Percentiles rank a stretch among this genome's conserved stretches.
These are phyloP conservation scores for Solenopsis invicta DNA, from an alignment of 1,140 invertebrate species.

Conservation along the genomic window DNA sequence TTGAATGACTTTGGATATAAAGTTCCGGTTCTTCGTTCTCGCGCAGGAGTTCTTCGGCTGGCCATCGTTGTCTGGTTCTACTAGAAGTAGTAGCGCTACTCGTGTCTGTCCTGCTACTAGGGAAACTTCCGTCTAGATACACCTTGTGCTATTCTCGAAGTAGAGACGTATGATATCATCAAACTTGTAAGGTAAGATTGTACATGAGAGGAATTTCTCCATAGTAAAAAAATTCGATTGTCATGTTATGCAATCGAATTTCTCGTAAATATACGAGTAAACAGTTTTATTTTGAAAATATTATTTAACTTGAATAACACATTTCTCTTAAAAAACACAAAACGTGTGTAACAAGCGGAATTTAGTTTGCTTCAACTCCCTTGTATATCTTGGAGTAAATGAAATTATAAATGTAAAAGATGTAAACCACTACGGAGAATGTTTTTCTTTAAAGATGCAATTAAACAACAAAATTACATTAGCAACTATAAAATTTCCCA, in stretches of 20 bases:
- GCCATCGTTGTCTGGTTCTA: slow-evolving; percentile 18
- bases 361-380: slow-evolving; percentile 4
- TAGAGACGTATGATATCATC: slow-evolving; percentile 18
- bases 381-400: background rate
- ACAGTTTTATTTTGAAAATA: background rate
- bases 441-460: background rate
- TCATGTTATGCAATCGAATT: background rate
- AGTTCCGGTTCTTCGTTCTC: slow-evolving; percentile 19
- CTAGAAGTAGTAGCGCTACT: slow-evolving; percentile 34
- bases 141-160: slow-evolving; percentile 25
- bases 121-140: slow-evolving; percentile 39
- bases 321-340: background rate
- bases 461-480: slow-evolving; percentile 26
- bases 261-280: background rate
- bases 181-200: background rate
- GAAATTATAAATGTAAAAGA: slow-evolving; percentile 10
- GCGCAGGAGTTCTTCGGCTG: background rate
- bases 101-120: slow-evolving; percentile 3
- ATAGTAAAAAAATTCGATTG: slow-evolving; percentile 7
- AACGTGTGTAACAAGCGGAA: background rate
- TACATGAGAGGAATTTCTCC: background rate
- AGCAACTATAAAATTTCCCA: background rate
- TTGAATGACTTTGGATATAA: slow-evolving; percentile 26
- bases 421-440: background rate
- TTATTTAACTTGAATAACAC: background rate